Conservation (phyloP, 53 echinoderm and acorn worm genomes). For the Holothuria leucospilota region DNA sequence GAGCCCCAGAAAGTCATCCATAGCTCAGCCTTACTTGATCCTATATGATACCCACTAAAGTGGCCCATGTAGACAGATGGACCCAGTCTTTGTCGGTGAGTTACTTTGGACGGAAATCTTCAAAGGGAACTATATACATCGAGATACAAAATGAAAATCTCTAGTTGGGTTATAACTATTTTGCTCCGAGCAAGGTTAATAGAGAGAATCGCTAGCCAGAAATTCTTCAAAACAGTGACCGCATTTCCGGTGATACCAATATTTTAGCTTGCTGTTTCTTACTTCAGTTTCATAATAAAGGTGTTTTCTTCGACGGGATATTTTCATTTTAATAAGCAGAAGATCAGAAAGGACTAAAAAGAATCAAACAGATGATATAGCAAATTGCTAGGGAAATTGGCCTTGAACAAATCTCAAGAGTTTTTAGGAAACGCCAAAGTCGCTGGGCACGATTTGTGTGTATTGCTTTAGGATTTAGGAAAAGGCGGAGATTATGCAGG, state of each 20-base stretch:
- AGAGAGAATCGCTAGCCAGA: constrained; percentile 21
- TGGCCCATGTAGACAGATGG: constrained; percentile 8
- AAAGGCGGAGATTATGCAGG: too few relatives aligned
- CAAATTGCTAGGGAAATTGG: too few relatives aligned
- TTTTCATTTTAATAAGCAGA: constrained; percentile 24
- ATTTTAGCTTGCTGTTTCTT: constrained; percentile 19
- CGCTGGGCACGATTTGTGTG: too few relatives aligned
- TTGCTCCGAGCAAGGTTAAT: constrained; percentile 38
- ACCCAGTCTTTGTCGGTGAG: constrained; percentile 33
- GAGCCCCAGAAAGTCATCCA: too few relatives aligned
- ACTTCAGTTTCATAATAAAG: constrained; percentile 1
- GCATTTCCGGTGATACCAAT: constrained; percentile 24
- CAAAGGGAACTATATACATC: constrained; percentile 17
- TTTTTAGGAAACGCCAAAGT: too few relatives aligned
- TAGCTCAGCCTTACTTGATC: too few relatives aligned
- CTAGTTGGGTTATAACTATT: constrained; percentile 24
- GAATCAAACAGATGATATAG: too few relatives aligned
- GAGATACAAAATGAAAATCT: constrained; percentile 35
- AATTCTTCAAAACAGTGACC: constrained; percentile 32
- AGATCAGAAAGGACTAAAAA: too few relatives aligned
- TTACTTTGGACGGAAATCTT: constrained; percentile 15
- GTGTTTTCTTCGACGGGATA: constrained; percentile 18
- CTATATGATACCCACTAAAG: too few relatives aligned
- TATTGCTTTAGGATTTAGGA: too few relatives aligned
- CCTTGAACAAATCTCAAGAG: too few relatives aligned